Evolutionary conservation across 1,140 invertebrate genomes (phyloP).

Genomic region (Dolichoris vasculosae): DNA sequence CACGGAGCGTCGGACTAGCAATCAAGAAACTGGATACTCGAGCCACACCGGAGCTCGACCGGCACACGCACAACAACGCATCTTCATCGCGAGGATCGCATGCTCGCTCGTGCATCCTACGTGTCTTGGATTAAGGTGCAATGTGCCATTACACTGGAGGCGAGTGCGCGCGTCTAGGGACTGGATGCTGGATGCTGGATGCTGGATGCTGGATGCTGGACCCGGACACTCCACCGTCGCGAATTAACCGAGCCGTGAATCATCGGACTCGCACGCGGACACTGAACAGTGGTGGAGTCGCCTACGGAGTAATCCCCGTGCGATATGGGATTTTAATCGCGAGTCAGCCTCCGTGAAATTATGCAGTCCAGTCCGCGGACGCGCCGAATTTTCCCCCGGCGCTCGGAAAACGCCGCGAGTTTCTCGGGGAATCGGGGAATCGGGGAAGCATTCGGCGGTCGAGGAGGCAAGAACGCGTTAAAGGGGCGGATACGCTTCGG

Average conservation of each 20-base stretch:
- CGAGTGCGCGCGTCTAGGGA: slow-evolving; percentile 50
- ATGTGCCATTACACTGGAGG: slow-evolving; percentile 38
- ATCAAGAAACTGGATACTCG: slow-evolving; percentile 31
- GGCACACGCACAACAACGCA: slow-evolving; percentile 32
- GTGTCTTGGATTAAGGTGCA: slow-evolving; percentile 37
- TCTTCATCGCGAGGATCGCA: slow-evolving; percentile 56
- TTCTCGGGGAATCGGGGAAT: background rate
- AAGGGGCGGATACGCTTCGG: slow-evolving; percentile 27
- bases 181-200: background rate
- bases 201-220: background rate
- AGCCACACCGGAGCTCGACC: background rate
- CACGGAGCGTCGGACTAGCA: background rate
- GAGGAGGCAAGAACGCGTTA: background rate
- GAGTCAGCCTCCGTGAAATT: slow-evolving; percentile 36
- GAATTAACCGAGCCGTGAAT: slow-evolving; percentile 65
- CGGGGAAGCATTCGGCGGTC: background rate
- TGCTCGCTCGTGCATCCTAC: slow-evolving; percentile 45
- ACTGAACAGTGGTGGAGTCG: slow-evolving; percentile 31
- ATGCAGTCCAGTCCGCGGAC: background rate
- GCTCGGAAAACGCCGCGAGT: background rate
- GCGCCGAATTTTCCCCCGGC: slow-evolving; percentile 8
- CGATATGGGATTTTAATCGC: slow-evolving; percentile 66
- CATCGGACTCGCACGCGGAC: slow-evolving; percentile 43
- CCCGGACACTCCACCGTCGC: slow-evolving; percentile 30
- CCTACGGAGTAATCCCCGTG: slow-evolving; percentile 55